Evolutionary conservation across 1,140 invertebrate species (phyloP).

Genomic region (Heliconius himera): DNA sequence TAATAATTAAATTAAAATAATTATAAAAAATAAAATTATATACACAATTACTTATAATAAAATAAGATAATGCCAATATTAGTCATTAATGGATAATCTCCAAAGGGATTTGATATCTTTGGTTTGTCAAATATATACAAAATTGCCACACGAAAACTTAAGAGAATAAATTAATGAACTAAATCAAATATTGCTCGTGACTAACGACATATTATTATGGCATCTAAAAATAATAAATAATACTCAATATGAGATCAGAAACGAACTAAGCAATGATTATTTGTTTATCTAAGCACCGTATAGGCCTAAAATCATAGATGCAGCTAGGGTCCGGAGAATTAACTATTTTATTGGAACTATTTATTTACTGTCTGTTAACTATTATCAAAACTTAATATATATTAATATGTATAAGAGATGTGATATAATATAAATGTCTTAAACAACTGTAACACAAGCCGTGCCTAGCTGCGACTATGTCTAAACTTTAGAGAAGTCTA

Average conservation of each 20-base stretch:
- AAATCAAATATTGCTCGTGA: conserved; percentile 65
- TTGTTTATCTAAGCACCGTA: conserved; percentile 65
- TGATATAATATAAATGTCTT: background rate
- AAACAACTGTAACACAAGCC: background rate
- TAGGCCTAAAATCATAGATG: conserved; percentile 48
- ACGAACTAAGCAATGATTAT: conserved; percentile 62
- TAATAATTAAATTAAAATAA: conserved; percentile 9
- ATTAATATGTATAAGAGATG: background rate
- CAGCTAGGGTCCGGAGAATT: conserved; percentile 7
- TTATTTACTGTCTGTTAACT: background rate
- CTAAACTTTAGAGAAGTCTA: conserved; percentile 49
- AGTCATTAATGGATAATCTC: conserved; percentile 53
- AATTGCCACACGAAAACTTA: conserved; percentile 48
- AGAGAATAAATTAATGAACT: conserved; percentile 54
- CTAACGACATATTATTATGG: conserved; percentile 68
- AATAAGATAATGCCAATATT: conserved; percentile 39
- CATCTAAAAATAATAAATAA: conserved; percentile 75
- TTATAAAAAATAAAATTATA: conserved; percentile 1
- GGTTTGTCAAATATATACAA: conserved; percentile 76
- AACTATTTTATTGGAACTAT: conserved; percentile 2
- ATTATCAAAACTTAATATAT: conserved; percentile 3
- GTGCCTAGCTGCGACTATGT: conserved; percentile 63
- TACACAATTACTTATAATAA: conserved; percentile 31
- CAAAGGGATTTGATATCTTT: conserved; percentile 72
- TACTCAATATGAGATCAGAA: conserved; percentile 80